These are phyloP conservation scores for Macroramphosus scolopax DNA, from an alignment of 2,797 vertebrate species.

Conservation along the genomic window DNA sequence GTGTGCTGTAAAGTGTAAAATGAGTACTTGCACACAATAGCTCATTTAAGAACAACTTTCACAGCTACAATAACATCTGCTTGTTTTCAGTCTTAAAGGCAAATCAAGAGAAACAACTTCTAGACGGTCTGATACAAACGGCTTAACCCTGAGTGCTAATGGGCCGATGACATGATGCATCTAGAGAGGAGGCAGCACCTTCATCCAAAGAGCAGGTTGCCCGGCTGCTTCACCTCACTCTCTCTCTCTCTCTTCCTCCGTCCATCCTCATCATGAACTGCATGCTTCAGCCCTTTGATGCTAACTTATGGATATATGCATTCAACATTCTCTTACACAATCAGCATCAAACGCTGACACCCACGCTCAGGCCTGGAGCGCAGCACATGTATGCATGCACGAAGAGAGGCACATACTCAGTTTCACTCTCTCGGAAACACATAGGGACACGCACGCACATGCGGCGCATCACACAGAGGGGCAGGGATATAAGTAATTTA, in stretches of 20 bases:
- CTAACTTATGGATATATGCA: constrained; percentile 43
- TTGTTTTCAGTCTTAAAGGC: too few relatives aligned
- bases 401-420: constrained; percentile 17
- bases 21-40: too few relatives aligned
- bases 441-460: constrained; percentile 1
- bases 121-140: too few relatives aligned
- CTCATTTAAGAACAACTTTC: too few relatives aligned
- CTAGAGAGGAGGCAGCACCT: too few relatives aligned
- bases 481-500: constrained; percentile 68
- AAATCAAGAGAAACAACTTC: too few relatives aligned
- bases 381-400: constrained; percentile 42
- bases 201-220: too few relatives aligned
- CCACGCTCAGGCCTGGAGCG: constrained; percentile 39
- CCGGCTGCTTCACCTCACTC: too few relatives aligned
- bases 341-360: constrained; percentile 48
- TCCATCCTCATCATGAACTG: constrained; percentile 10
- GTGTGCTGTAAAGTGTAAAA: too few relatives aligned
- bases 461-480: constrained; percentile 28
- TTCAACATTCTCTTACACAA: constrained; percentile 53
- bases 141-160: too few relatives aligned
- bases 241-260: constrained; percentile 4
- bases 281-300: constrained; percentile 35
- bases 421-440: constrained; percentile 11
- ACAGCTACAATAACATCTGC: too few relatives aligned
- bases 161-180: too few relatives aligned